Conservation (phyloP, 2,888 invertebrate species). For the Torymus texanus region DNA sequence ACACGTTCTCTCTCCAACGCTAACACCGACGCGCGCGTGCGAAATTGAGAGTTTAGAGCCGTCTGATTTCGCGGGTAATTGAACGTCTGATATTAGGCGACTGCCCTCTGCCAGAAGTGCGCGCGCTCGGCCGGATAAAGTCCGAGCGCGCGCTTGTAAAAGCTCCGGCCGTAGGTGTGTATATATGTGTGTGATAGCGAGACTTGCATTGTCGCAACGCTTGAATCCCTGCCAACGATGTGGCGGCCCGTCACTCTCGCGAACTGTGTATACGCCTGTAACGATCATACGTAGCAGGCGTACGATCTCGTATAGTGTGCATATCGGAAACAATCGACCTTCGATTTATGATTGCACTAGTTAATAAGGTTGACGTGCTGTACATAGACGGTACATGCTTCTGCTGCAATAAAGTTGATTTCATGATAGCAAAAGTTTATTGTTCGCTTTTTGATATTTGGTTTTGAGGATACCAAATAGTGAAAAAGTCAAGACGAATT, state of each 20-base stretch:
- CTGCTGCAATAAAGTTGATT: too few species aligned
- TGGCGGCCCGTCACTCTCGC: slow-evolving; percentile 29
- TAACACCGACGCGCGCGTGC: neutral
- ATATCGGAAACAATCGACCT: slow-evolving; percentile 5
- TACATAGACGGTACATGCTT: too few species aligned
- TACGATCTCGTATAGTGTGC: neutral
- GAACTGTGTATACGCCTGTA: neutral
- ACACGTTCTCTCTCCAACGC: neutral
- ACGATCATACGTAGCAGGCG: neutral
- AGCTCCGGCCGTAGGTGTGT: slow-evolving; percentile 27
- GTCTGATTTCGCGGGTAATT: slow-evolving; percentile 54
- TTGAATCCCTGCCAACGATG: slow-evolving; percentile 67
- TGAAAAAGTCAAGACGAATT: too few species aligned
- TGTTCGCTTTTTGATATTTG: too few species aligned
- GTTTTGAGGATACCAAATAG: too few species aligned
- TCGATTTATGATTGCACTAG: slow-evolving; percentile 19
- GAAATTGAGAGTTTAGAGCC: slow-evolving; percentile 37
- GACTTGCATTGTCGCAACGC: slow-evolving; percentile 63
- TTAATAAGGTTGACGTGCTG: neutral
- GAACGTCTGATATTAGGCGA: slow-evolving; percentile 51
- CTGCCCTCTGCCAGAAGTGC: slow-evolving; percentile 36
- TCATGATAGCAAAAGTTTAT: too few species aligned
- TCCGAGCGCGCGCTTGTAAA: slow-evolving; percentile 17
- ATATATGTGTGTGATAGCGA: slow-evolving; percentile 31
- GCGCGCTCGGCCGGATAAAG: slow-evolving; percentile 24